Evolutionary conservation across 2,888 invertebrate species (phyloP), one percentile per base, ranked within the genome.

Genomic region (Rotaria magnacalcarata): DNA sequence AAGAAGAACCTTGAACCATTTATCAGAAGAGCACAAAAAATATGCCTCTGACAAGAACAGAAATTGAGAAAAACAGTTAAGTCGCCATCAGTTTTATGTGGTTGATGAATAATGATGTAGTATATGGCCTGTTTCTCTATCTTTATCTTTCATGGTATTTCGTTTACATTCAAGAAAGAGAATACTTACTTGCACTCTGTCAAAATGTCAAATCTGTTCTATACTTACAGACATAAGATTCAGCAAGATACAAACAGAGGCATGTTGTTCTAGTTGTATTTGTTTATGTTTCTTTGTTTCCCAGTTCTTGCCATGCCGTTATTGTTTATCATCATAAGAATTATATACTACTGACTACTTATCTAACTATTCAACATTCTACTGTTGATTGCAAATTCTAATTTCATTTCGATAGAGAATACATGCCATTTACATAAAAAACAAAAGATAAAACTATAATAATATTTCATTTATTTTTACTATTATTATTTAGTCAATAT

Each of bases 401-500:
- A 52, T 14, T 52, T 52, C 3, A 14, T 52, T 52, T 52, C 50
- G 11, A 14, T 14, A 52, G 14, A 52, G 11, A 52, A 52, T 52
- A 52, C 34, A 34, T 34, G 34, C 34, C 34, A 34, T 34, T 34
- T 34, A 2, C 34, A 52, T 16, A 16, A 11, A 16, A 58, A 4
- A n/a, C 24, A n/a, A 58, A 7, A 58, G n/a, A 24, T 58, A 24
- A n/a, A 24, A n/a, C 24, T 2, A 24, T n/a, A 10, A 58, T 58
- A 7, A 8, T 10, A 58, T 24, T 24, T 24, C 27, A 7, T 67
- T n/a, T 67, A 11, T 8, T 67, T 67, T 34, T 27, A 27, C 16
- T 67, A 34, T 67, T 60, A 3, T n/a, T 60, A 27, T n/a, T 43
- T 80, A 47, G 80, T 47, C 80, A 80, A 47, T 80, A 80, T 80